A percentile compares a stretch with the other conserved stretches of the same genome.
Evolutionary conservation across 2,113 vertebrate species (phyloP).

Genomic region (Pygoscelis adeliae): DNA sequence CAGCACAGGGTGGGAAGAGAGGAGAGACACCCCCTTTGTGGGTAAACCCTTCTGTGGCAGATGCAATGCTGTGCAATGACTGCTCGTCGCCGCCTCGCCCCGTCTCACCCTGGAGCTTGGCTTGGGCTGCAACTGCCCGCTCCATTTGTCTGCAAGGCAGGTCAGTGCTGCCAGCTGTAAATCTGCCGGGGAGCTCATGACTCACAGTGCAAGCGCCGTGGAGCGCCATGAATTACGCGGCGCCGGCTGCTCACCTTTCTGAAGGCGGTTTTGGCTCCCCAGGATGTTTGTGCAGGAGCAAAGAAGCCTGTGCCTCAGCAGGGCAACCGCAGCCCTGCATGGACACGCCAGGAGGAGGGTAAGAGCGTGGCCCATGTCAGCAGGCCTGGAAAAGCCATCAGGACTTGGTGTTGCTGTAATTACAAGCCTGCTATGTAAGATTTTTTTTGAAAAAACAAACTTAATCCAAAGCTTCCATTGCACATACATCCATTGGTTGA

Average conservation of each 20-base stretch:
- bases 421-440: not conserved
- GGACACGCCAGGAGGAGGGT: not conserved
- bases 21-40: not conserved
- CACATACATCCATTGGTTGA: not conserved
- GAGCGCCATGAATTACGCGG: accelerated
- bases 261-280: not conserved
- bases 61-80: no score
- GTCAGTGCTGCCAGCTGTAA: not conserved
- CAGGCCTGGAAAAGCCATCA: not conserved
- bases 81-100: accelerated
- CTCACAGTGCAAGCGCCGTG: not conserved
- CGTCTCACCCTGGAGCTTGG: not conserved
- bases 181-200: not conserved
- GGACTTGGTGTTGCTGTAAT: not conserved
- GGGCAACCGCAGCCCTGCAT: accelerated
- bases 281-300: not conserved
- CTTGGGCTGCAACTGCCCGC: not conserved
- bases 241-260: not conserved
- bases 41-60: not conserved
- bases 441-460: not conserved
- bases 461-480: not conserved
- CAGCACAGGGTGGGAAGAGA: not conserved
- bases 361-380: accelerated
- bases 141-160: not conserved
- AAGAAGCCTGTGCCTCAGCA: not conserved